phyloP scores from a whole-genome alignment of 2,888 invertebrate genomes.

The Colostygia pectinataria region DNA sequence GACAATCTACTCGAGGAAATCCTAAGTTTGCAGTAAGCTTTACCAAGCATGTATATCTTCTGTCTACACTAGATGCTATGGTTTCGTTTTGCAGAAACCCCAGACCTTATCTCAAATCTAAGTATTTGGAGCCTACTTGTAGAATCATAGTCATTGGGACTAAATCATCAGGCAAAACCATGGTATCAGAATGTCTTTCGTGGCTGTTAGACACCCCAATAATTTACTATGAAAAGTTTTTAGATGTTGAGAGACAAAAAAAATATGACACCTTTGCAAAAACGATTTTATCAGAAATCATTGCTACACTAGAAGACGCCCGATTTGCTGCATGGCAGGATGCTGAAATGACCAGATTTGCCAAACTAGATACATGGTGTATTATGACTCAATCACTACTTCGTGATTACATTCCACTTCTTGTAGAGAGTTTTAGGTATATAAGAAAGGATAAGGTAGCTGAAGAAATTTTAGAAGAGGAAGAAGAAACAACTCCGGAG shows the following conservation, averaged over 20 bases:
- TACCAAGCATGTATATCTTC: slow-evolving; percentile 84
- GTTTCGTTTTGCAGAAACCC: slow-evolving; percentile 84
- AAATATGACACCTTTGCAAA: slow-evolving; percentile 54
- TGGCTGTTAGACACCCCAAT: slow-evolving; percentile 77
- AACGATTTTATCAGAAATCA: slow-evolving; percentile 67
- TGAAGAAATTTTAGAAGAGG: slow-evolving; percentile 8
- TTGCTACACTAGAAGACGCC: slow-evolving; percentile 63
- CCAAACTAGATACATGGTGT: slow-evolving; percentile 65
- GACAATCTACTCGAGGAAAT: slow-evolving; percentile 75
- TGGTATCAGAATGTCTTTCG: slow-evolving; percentile 80
- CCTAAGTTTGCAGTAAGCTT: slow-evolving; percentile 82
- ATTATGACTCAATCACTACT: slow-evolving; percentile 38
- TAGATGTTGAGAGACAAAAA: slow-evolving; percentile 48
- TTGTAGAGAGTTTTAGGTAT: slow-evolving; percentile 35
- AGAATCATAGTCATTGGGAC: slow-evolving; percentile 85
- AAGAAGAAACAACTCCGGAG: slow-evolving; percentile 23
- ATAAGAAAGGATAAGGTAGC: slow-evolving; percentile 5
- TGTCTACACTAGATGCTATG: slow-evolving; percentile 78
- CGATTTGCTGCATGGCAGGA: slow-evolving; percentile 61
- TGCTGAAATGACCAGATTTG: slow-evolving; percentile 60
- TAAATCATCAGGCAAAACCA: slow-evolving; percentile 82
- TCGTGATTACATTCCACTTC: slow-evolving; percentile 48
- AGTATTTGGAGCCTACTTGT: slow-evolving; percentile 83
- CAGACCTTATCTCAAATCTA: slow-evolving; percentile 80
- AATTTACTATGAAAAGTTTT: slow-evolving; percentile 57